phyloP scores from a whole-genome alignment of 2,888 invertebrate species.

The Lithophane socia region DNA sequence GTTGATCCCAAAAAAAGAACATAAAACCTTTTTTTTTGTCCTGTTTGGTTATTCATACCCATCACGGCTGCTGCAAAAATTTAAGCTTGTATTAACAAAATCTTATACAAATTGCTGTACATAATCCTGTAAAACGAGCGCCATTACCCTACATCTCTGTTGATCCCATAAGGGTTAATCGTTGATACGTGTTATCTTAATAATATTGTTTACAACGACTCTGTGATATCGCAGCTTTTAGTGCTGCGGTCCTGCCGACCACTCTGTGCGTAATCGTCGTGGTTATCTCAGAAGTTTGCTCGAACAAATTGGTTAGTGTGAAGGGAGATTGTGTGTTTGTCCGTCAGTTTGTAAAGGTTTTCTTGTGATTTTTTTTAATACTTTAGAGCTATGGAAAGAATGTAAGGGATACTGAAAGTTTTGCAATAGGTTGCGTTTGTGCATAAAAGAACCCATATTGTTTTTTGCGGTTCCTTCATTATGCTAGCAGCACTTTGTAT shows the following conservation, averaged over 20 bases:
- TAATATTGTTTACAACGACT: slow-evolving; percentile 54
- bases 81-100: background rate
- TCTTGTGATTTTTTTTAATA: background rate
- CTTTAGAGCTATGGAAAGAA: background rate
- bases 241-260: slow-evolving; percentile 33
- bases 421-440: background rate
- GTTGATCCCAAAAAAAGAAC: background rate
- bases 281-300: slow-evolving; percentile 41
- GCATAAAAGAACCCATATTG: background rate
- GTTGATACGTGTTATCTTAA: slow-evolving; percentile 45
- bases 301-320: slow-evolving; percentile 49
- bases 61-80: background rate
- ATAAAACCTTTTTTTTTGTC: background rate
- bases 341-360: slow-evolving; percentile 3
- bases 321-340: background rate
- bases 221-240: slow-evolving; percentile 55
- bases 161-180: slow-evolving; percentile 31
- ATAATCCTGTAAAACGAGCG: background rate
- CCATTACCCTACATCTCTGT: slow-evolving; percentile 32
- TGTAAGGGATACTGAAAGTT: too few species aligned
- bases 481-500: background rate
- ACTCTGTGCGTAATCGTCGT: slow-evolving; percentile 30
- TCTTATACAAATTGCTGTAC: background rate
- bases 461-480: background rate
- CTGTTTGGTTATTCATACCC: background rate